Evolutionary conservation across 2,113 vertebrate genomes (phyloP).

Genomic region (Oncorhynchus nerka): DNA sequence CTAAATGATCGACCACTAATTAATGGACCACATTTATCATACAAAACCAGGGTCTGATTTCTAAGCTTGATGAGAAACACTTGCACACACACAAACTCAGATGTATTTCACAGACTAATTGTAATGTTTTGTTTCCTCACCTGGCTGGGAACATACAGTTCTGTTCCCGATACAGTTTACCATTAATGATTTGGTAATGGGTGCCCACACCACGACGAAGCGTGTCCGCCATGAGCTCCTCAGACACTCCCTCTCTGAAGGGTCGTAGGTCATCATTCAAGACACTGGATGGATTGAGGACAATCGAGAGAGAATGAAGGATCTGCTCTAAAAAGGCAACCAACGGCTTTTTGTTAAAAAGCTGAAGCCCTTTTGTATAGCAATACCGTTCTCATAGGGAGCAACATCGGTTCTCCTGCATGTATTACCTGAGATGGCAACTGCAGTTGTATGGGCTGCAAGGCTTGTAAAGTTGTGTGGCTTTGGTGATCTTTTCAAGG

Average conservation of each 20-base stretch:
- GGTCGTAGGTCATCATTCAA: slow-evolving; percentile 82
- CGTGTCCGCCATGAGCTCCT: slow-evolving; percentile 76
- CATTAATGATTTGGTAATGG: slow-evolving; percentile 90
- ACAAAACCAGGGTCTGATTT: background rate
- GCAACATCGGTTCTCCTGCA: background rate
- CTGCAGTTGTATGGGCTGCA: slow-evolving; percentile 85
- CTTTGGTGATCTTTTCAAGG: slow-evolving; percentile 50
- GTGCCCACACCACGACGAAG: slow-evolving; percentile 85
- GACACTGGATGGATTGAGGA: slow-evolving; percentile 70
- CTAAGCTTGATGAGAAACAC: background rate
- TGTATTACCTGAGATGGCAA: slow-evolving; percentile 83
- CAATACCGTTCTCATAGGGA: background rate
- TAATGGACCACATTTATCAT: background rate
- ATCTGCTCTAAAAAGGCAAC: too few relatives aligned
- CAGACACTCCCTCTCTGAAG: slow-evolving; percentile 83
- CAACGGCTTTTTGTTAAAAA: too few relatives aligned
- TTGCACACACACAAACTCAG: background rate
- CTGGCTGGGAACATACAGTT: slow-evolving; percentile 97
- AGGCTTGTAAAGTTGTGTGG: slow-evolving; percentile 71
- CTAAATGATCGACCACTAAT: background rate
- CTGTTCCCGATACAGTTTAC: slow-evolving; percentile 87
- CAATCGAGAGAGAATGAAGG: too few relatives aligned
- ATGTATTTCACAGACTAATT: too few relatives aligned
- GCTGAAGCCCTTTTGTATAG: background rate
- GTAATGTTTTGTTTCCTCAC: slow-evolving; percentile 59